Evolutionary conservation across 2,888 invertebrate genomes (phyloP).

Genomic region (Rhagonycha fulva): DNA sequence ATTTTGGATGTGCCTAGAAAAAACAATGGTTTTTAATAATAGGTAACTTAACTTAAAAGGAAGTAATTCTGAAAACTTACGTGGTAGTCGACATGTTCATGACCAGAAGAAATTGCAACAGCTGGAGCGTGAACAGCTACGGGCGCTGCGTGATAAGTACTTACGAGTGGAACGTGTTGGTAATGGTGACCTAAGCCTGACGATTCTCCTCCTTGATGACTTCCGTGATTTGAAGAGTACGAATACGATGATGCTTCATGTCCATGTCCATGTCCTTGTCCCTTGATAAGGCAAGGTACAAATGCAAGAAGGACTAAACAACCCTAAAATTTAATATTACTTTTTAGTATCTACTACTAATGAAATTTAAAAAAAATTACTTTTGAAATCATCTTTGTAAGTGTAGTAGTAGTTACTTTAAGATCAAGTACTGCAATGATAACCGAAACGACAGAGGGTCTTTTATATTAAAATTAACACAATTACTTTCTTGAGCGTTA

Average conservation of each 20-base stretch:
- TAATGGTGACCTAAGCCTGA: background rate
- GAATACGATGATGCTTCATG: constrained; percentile 36
- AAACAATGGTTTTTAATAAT: background rate
- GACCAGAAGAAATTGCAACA: constrained; percentile 32
- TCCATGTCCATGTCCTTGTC: constrained; percentile 34
- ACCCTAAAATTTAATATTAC: background rate
- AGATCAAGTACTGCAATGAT: background rate
- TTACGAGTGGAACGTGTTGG: constrained; percentile 3
- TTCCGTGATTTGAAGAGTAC: background rate
- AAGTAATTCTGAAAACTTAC: constrained; percentile 11
- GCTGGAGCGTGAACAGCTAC: background rate
- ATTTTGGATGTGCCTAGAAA: constrained; percentile 59
- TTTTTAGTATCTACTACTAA: background rate
- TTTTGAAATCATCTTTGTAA: background rate
- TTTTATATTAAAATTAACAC: constrained; percentile 3
- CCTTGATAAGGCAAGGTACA: background rate
- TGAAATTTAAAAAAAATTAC: background rate
- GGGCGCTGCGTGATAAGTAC: constrained; percentile 25
- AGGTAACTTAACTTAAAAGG: background rate
- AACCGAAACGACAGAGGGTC: background rate
- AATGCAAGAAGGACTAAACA: background rate
- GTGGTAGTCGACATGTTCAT: constrained; percentile 24
- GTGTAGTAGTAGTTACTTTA: background rate
- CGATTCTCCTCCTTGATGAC: background rate
- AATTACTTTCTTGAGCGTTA: background rate